Evolutionary conservation across 2,888 invertebrate genomes (phyloP).

Genomic region (Ormyrus pomaceus): DNA sequence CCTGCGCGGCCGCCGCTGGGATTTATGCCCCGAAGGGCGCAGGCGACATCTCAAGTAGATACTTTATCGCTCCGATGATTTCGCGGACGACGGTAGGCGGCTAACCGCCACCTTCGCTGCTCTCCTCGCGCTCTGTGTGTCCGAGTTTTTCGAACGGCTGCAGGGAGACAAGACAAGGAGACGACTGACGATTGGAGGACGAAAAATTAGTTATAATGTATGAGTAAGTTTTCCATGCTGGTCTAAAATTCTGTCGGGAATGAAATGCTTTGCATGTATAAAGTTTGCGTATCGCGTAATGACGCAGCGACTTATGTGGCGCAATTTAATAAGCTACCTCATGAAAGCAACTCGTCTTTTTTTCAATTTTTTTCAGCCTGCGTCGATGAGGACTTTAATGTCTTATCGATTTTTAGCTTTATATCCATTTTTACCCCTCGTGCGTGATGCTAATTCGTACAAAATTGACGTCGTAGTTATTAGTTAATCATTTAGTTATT

Average conservation of each 20-base stretch:
- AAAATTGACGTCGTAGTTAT: constrained; percentile 3
- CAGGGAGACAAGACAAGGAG: too few relatives aligned
- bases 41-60: too few relatives aligned
- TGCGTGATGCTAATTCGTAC: constrained; percentile 1
- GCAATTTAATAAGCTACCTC: constrained; percentile 12
- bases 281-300: background rate
- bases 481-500: background rate
- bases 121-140: too few relatives aligned
- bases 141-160: too few relatives aligned
- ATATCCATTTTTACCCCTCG: background rate
- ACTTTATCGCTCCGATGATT: too few relatives aligned
- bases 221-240: too few relatives aligned
- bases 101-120: too few relatives aligned
- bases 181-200: too few relatives aligned
- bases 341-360: constrained; percentile 27
- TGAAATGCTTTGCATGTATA: background rate
- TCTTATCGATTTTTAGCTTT: constrained; percentile 9
- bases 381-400: constrained; percentile 9
- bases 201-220: too few relatives aligned
- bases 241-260: background rate
- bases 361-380: background rate
- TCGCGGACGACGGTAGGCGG: too few relatives aligned
- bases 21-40: too few relatives aligned
- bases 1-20: too few relatives aligned
- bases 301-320: background rate